Evolutionary conservation across 2,888 invertebrate species (phyloP), one percentile per base, ranked within the genome.

Genomic region (Spodoptera exigua): DNA sequence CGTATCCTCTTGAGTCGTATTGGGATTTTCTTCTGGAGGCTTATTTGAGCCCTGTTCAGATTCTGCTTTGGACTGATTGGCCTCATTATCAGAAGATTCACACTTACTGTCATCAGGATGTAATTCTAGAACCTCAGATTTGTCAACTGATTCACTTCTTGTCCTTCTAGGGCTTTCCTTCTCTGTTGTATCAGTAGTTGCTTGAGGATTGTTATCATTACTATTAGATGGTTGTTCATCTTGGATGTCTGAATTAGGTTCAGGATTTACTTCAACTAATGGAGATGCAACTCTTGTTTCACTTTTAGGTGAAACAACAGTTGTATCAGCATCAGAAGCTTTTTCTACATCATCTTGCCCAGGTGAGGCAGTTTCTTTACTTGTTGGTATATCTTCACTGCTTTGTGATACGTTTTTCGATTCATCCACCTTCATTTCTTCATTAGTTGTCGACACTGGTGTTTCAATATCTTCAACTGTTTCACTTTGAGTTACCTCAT

Each of bases 61-160:
- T 18, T 78, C 77, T 34, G 78, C 80, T 55, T 85, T 84, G 34
- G 79, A 62, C 65, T 89, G 86, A 47, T 64, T 78, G n/a, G 75
- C 75, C 68, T 85, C 86, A 66, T 81, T 78, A 54, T 90, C 89
- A 58, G 83, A 84, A 59, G 83, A 82, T 64, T 91, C 91, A 78
- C 81, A 84, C 76, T 86, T 89, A 60, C 81, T 89, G 36, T 91
- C 91, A 16, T 92, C 91, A 41, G 87, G 84, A 74, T 93, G 92
- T 62, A 91, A 67, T 77, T 91, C 91, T 56, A 92, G 75, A 61
- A 91, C 81, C 80, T 92, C 92, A 11, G 89, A 91, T 73, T 90
- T 90, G 51, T 92, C 92, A 52, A 85, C 75, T 46, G 88, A 87
- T 40, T 76, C 71, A 62, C 88, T 88, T 59, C 85, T 81, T 61